Evolutionary conservation across 2,797 vertebrate species (phyloP).

Genomic region (Acropternis orthonyx): DNA sequence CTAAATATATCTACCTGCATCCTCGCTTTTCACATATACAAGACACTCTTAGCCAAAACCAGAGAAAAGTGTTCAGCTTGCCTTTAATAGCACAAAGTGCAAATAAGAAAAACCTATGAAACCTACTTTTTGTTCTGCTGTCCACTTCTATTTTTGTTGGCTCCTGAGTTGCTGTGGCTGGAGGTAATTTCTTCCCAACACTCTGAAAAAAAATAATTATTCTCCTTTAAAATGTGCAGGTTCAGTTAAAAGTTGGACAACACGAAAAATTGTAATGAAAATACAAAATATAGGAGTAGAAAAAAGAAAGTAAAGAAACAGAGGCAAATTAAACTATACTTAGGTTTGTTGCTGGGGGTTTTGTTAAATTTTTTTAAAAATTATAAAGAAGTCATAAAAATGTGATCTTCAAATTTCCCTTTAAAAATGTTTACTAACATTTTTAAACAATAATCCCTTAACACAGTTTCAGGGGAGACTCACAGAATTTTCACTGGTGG

Average conservation of each 20-base stretch:
- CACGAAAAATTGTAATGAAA: background rate
- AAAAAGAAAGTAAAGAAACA: background rate
- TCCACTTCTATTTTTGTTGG: slow-evolving; percentile 90
- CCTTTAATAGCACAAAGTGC: background rate
- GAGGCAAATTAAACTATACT: background rate
- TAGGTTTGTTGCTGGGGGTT: background rate
- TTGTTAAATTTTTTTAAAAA: background rate
- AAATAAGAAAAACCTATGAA: slow-evolving; percentile 42
- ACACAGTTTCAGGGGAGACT: background rate
- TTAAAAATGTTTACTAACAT: background rate
- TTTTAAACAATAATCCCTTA: background rate
- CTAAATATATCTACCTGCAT: background rate
- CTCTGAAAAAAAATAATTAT: slow-evolving; percentile 66
- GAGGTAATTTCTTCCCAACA: slow-evolving; percentile 84
- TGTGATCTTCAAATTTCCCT: background rate
- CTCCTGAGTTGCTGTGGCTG: slow-evolving; percentile 78
- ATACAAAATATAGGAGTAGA: background rate
- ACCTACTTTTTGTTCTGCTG: slow-evolving; percentile 88
- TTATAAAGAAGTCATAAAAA: background rate
- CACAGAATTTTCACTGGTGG: background rate
- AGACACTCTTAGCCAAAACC: background rate
- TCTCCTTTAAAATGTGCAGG: slow-evolving; percentile 47
- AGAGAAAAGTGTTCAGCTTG: background rate
- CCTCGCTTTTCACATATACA: background rate
- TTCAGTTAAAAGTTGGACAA: slow-evolving; percentile 21